Evolutionary conservation across 2,113 vertebrate genomes (phyloP), one percentile per base, ranked within the genome.

Genomic region (Heptranchias perlo): DNA sequence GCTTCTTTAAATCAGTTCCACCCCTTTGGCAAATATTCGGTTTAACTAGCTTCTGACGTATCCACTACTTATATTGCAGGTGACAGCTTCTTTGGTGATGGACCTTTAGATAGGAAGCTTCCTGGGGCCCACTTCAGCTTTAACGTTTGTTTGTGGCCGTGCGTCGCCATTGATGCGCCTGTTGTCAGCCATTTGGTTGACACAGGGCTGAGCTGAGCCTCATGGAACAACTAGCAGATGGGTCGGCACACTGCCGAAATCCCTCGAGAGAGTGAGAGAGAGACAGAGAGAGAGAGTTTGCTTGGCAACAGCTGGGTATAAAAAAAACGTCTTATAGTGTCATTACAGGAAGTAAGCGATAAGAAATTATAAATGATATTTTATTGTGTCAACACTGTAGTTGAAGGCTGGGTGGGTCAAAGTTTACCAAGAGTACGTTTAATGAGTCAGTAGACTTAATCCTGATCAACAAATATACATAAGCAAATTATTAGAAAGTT

Each of bases 381-480:
- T 95, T 47, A 52, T 13, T 16, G 11, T 49, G 65, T 69, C 65
- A 69, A 69, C 44, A 69, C 11, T 64, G 47, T 35, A 23, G 65
- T 7, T 69, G 65, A 73, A 69, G 94, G 65, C 25, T 69, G 94
- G 94, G 94, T 73, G 94, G 39, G 94, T 95, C 94, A 73, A 95
- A 35, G 65, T 69, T 69, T 67, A 52, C 3, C 14, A 7, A 31
- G n/a, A 23, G 39, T 23, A 58, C 58, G 31, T 23, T 35, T 31
- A 18, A 69, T 95, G 47, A 95, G 65, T 49, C 94, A 95, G 44
- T 49, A 14, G 39, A 95, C 16, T 69, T 95, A 47, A 49, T 49
- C 25, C 64, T 10, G 31, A 21, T 25, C 28, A 52, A 35, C 16
- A 95, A 39, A 69, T 11, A 49, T 65, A 69, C 18, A 73, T 65